Evolutionary conservation across 2,113 vertebrate genomes (phyloP).

Genomic region (Limanda limanda): DNA sequence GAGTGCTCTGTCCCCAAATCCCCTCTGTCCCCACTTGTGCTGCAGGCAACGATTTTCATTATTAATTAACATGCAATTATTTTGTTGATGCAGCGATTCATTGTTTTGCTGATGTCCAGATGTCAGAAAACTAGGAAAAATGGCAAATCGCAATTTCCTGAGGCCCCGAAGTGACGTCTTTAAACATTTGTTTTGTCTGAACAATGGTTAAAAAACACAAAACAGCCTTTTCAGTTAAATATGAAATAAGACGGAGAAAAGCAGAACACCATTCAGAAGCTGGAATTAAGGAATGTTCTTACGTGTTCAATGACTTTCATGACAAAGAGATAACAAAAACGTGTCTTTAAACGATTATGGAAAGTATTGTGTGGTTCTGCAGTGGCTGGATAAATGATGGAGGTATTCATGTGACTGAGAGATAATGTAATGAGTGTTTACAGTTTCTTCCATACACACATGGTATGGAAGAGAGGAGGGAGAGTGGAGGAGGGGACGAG

Average conservation of each 20-base stretch:
- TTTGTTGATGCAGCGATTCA: too few species aligned
- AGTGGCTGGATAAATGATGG: background rate
- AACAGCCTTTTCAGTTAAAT: background rate
- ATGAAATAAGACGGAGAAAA: background rate
- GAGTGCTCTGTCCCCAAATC: background rate
- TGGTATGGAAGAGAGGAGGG: background rate
- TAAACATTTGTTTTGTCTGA: too few species aligned
- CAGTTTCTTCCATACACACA: background rate
- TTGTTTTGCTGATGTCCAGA: too few species aligned
- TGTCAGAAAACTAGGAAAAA: too few species aligned
- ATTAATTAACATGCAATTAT: too few species aligned
- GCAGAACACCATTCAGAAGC: background rate
- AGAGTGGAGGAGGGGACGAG: background rate
- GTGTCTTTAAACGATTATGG: too few species aligned
- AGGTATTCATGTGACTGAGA: background rate
- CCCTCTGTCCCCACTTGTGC: too few species aligned
- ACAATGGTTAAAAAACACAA: background rate
- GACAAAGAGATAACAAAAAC: background rate
- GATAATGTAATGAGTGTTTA: constrained; percentile 18
- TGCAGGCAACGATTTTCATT: too few species aligned
- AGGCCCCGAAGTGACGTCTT: too few species aligned
- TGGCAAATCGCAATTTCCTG: too few species aligned
- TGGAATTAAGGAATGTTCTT: background rate
- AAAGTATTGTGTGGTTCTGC: background rate
- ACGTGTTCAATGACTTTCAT: background rate